These are phyloP conservation scores for Monochamus alternatus DNA, from an alignment of 2,888 invertebrate species.

Conservation along the genomic window DNA sequence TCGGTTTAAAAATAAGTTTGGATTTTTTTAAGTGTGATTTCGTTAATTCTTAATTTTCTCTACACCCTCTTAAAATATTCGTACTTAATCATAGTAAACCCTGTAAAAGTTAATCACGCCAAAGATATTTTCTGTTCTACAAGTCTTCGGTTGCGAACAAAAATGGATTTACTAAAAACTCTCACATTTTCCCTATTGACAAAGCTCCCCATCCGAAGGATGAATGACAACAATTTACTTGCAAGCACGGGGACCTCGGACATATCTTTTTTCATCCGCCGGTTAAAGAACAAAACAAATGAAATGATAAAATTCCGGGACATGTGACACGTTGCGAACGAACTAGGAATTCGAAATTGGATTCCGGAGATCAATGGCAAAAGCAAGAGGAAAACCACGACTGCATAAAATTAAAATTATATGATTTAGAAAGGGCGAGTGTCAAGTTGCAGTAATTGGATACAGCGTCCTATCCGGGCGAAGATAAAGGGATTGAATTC, in stretches of 20 bases:
- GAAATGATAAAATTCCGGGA: conserved; percentile 9
- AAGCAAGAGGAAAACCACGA: conserved; percentile 53
- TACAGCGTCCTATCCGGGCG: conserved; percentile 27
- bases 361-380: conserved; percentile 54
- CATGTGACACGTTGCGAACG: conserved; percentile 25
- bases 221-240: not conserved
- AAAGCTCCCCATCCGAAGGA: too few relatives aligned
- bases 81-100: too few relatives aligned
- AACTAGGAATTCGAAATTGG: conserved; percentile 55
- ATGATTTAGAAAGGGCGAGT: conserved; percentile 44
- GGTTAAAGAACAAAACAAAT: conserved; percentile 9
- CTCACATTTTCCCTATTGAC: too few relatives aligned
- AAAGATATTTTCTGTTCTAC: too few relatives aligned
- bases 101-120: too few relatives aligned
- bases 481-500: conserved; percentile 34
- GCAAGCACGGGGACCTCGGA: not conserved
- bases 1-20: too few relatives aligned
- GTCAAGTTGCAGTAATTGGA: conserved; percentile 40
- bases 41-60: too few relatives aligned
- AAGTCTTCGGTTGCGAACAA: too few relatives aligned
- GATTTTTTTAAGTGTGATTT: too few relatives aligned
- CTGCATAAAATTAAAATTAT: conserved; percentile 54
- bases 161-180: too few relatives aligned
- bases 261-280: not conserved
- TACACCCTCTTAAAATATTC: too few relatives aligned